phyloP scores from a whole-genome alignment of 2,113 vertebrate genomes.

The Ammodytes dubius region DNA sequence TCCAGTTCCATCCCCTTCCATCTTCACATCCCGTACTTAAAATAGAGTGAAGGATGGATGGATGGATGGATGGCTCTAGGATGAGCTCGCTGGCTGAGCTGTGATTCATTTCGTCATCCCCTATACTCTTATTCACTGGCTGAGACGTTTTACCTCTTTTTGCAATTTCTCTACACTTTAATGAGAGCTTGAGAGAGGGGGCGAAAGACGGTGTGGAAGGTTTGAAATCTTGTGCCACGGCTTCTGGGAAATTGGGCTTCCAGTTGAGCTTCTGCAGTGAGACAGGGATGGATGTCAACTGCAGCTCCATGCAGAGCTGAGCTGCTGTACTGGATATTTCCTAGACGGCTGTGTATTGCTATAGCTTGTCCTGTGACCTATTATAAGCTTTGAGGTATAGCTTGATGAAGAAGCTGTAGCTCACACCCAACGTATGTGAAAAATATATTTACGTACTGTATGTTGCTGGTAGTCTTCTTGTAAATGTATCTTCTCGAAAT shows the following conservation, averaged over 20 bases:
- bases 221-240: slow-evolving; percentile 36
- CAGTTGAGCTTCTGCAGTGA: slow-evolving; percentile 27
- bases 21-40: slow-evolving; percentile 44
- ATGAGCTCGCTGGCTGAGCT: slow-evolving; percentile 8
- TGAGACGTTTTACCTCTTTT: slow-evolving; percentile 19
- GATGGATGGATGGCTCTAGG: slow-evolving; percentile 23
- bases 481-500: too few species aligned
- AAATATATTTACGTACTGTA: too few species aligned
- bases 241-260: slow-evolving; percentile 37
- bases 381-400: not conserved
- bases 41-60: slow-evolving; percentile 45
- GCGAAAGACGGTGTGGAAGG: slow-evolving; percentile 15
- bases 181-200: slow-evolving; percentile 28
- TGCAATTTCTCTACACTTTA: slow-evolving; percentile 18
- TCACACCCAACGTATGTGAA: not conserved
- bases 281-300: slow-evolving; percentile 36
- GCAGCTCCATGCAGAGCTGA: slow-evolving; percentile 10
- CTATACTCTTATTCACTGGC: slow-evolving; percentile 53
- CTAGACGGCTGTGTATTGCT: not conserved
- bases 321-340: not conserved
- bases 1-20: slow-evolving; percentile 29
- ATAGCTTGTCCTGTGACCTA: not conserved
- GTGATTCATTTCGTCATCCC: slow-evolving; percentile 58
- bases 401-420: not conserved
- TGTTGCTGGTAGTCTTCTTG: not conserved